Evolutionary conservation across 2,888 invertebrate genomes (phyloP).

Genomic region (Drosophila pseudotalamancana): DNA sequence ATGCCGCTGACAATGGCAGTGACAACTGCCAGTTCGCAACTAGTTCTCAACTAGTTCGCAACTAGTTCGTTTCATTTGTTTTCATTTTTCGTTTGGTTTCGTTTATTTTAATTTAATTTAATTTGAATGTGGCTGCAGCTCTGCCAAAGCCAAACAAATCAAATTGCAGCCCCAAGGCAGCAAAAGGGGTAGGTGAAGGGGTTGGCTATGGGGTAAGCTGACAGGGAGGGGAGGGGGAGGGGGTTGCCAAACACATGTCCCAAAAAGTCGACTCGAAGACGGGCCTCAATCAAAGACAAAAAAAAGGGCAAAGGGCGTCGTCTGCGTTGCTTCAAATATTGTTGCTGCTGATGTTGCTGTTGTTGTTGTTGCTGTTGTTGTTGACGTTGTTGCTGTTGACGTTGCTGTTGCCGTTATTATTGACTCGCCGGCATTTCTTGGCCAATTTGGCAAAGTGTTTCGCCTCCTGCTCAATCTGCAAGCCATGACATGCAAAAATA

Average conservation of each 20-base stretch:
- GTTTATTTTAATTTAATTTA: conserved; percentile 67
- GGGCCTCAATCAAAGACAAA: conserved; percentile 13
- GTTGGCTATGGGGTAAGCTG: background rate
- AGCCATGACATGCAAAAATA: conserved; percentile 48
- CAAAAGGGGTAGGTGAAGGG: background rate
- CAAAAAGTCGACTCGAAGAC: background rate
- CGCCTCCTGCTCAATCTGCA: conserved; percentile 35
- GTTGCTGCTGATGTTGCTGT: background rate
- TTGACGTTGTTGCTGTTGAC: background rate
- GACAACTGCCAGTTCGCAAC: conserved; percentile 12
- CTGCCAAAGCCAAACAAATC: conserved; percentile 62
- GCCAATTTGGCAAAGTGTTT: conserved; percentile 79
- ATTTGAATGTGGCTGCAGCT: conserved; percentile 32
- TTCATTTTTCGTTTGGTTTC: conserved; percentile 41
- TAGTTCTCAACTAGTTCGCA: too few relatives aligned
- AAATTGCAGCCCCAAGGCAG: conserved; percentile 42
- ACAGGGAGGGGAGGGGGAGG: background rate
- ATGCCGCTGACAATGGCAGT: conserved; percentile 13
- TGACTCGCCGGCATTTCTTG: conserved; percentile 66
- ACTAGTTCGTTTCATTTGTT: conserved; percentile 38
- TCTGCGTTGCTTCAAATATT: conserved; percentile 38
- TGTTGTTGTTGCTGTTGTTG: conserved; percentile 6
- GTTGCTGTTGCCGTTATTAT: conserved; percentile 43
- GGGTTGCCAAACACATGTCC: conserved; percentile 3
- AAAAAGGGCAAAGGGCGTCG: conserved; percentile 36